Base-by-base conservation (phyloP, 1,140 invertebrate species). In the Anadara kagoshimensis region DNA sequence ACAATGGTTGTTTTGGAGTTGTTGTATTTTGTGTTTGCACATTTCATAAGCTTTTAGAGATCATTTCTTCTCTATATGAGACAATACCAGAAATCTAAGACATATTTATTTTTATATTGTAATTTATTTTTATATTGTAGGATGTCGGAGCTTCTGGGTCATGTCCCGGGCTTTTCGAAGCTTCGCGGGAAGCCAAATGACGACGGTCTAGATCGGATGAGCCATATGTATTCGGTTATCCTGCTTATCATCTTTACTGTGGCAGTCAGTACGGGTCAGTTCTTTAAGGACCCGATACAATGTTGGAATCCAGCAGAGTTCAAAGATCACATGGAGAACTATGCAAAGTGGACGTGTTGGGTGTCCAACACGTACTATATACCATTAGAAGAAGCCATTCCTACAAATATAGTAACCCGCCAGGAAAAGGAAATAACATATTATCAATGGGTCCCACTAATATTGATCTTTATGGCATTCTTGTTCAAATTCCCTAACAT, bases 361-460 rank as follows among this genome's bases (percentile, higher is more conserved):
- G 95, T 97, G 84, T 95, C 97, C 86, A 97, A 96, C 76, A 98
- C 97, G 12, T 98, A 97, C 88, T 84, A 85, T 58, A 77, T 87
- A n/a, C 81, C 83, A 4, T 78, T 80, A 61, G 78, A 78, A 4
- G 81, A 85, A 5, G 69, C 64, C 20, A 78, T 89, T 10, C 88
- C 88, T 0, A 49, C 61, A 20, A 66, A 78, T 11, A 80, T 80
- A 20, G 64, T 75, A 43, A 22, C 69, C 0, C 68, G 86, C 36
- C 69, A 77, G 61, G 65, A 69, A 24, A 68, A 67, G 24, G 81
- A 86, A 68, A 68, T 86, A 85, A 93, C 94, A 41, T 99, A 98
- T 90, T 98, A 98, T 87, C 97, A 92, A 78, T 98, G 97, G 97
- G 96, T 98, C 56, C 97, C 96, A 87, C 96, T 98, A 89, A 94